phyloP scores from a whole-genome alignment of 2,888 invertebrate species.

The Tachystola acroxantha region DNA sequence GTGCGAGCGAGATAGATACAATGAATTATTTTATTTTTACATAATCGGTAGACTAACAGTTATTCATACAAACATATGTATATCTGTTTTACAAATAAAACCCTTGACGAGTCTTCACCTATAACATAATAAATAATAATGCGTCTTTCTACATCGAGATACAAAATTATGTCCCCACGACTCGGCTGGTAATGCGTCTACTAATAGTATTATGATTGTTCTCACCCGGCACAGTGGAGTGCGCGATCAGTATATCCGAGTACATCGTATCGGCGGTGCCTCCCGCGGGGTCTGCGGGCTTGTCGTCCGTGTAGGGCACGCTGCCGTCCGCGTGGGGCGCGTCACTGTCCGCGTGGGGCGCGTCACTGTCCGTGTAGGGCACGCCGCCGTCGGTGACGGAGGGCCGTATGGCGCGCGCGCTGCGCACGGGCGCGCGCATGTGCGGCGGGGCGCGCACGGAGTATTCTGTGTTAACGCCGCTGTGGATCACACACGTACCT shows the following conservation, averaged over 20 bases:
- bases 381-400: slow-evolving; percentile 35
- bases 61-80: too few relatives aligned
- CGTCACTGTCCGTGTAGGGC: slow-evolving; percentile 29
- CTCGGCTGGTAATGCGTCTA: too few relatives aligned
- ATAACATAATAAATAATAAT: too few relatives aligned
- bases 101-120: too few relatives aligned
- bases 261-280: slow-evolving; percentile 33
- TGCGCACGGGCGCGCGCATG: slow-evolving; percentile 36
- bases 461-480: slow-evolving; percentile 36
- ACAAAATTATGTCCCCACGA: too few relatives aligned
- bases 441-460: slow-evolving; percentile 21
- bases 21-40: too few relatives aligned
- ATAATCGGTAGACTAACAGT: too few relatives aligned
- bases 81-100: too few relatives aligned
- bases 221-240: slow-evolving; percentile 81
- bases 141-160: too few relatives aligned
- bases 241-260: slow-evolving; percentile 81
- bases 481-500: too few relatives aligned
- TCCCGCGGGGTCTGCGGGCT: slow-evolving; percentile 10
- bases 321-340: slow-evolving; percentile 27
- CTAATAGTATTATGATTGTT: too few relatives aligned
- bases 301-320: slow-evolving; percentile 19
- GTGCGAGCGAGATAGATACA: too few relatives aligned
- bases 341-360: slow-evolving; percentile 29
- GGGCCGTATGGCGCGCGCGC: slow-evolving; percentile 32